These are phyloP conservation scores for Spodoptera exigua DNA, from an alignment of 2,888 invertebrate genomes.

Conservation along the genomic window DNA sequence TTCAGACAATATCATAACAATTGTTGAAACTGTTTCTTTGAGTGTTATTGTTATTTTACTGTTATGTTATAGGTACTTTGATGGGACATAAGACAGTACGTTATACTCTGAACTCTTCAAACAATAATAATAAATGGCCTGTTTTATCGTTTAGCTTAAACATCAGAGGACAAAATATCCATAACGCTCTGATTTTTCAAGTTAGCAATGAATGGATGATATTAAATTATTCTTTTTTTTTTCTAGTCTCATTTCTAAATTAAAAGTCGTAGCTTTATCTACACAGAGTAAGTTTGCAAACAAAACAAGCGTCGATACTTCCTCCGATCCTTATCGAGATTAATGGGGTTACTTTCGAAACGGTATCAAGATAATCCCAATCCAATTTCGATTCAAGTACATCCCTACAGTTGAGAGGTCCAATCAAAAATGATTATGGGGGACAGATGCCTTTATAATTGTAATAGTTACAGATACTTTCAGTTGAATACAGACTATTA, in stretches of 20 bases:
- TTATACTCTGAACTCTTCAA: background rate
- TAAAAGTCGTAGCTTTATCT: conserved; percentile 26
- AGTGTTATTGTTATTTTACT: conserved; percentile 14
- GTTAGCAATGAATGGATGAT: background rate
- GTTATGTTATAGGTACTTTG: conserved; percentile 6
- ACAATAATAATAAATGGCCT: background rate
- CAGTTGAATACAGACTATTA: background rate
- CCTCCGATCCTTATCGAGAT: conserved; percentile 60
- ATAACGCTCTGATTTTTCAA: background rate
- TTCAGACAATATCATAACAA: conserved; percentile 55
- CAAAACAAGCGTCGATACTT: conserved; percentile 53
- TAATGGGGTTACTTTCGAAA: conserved; percentile 61
- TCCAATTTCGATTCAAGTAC: conserved; percentile 69
- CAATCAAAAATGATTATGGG: conserved; percentile 69
- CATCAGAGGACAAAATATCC: background rate
- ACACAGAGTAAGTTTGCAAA: conserved; percentile 43
- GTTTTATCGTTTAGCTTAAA: background rate
- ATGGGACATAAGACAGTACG: background rate
- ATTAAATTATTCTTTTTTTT: conserved; percentile 11
- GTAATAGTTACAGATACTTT: conserved; percentile 13
- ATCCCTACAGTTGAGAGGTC: conserved; percentile 60
- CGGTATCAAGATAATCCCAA: conserved; percentile 66
- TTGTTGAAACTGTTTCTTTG: conserved; percentile 40
- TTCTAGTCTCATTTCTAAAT: conserved; percentile 16
- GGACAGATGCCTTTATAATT: conserved; percentile 60